Percentiles rank a stretch among this genome's conserved stretches.
Conservation (phyloP, 1,140 invertebrate species). For the Pseudomyrmex sp. region DNA sequence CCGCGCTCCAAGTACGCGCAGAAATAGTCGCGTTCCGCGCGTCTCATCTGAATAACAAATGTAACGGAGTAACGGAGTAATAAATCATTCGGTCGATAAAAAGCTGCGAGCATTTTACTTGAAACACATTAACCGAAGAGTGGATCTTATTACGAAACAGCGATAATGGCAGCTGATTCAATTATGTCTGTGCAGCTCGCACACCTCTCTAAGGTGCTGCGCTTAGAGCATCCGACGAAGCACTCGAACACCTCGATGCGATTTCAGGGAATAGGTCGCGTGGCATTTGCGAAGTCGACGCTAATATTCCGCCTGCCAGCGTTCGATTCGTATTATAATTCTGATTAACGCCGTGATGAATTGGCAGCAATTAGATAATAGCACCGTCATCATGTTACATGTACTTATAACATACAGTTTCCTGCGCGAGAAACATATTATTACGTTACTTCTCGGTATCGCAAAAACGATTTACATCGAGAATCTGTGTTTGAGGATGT, state of each 20-base stretch:
- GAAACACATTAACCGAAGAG: background rate
- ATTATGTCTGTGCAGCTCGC: background rate
- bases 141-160: background rate
- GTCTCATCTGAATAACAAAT: background rate
- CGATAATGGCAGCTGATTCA: background rate
- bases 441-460: background rate
- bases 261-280: slow-evolving; percentile 29
- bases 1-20: background rate
- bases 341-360: slow-evolving; percentile 15
- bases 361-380: background rate
- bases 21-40: background rate
- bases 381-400: background rate
- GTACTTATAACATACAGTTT: background rate
- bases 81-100: slow-evolving; percentile 6
- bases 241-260: background rate
- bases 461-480: background rate
- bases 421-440: background rate
- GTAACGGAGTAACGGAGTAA: background rate
- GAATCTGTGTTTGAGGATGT: background rate
- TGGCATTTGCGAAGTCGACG: slow-evolving; percentile 30
- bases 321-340: slow-evolving; percentile 2
- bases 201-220: background rate
- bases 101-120: background rate
- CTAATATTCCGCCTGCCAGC: background rate
- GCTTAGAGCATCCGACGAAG: background rate